phyloP scores from a whole-genome alignment of 2,113 vertebrate species.

The zebrafish (Danio rerio) region GRCz12tu NC_133180.1:46780501-46781000 shows the following conservation, averaged over 20 bases:
- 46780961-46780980: too few species aligned
- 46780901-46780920: background rate
- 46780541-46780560: slow-evolving; percentile 48
- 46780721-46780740: slow-evolving; percentile 80
- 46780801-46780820: slow-evolving; percentile 76
- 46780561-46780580: slow-evolving; percentile 50
- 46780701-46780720: slow-evolving; percentile 65
- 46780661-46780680: slow-evolving; percentile 69
- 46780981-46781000: too few species aligned
- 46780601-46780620: slow-evolving; percentile 59
- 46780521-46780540: slow-evolving; percentile 19
- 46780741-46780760: slow-evolving; percentile 72
- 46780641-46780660: slow-evolving; percentile 69
- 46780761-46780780: slow-evolving; percentile 88
- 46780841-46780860: slow-evolving; percentile 82
- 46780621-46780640: slow-evolving; percentile 64
- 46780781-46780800: slow-evolving; percentile 85
- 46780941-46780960: too few species aligned
- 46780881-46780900: slow-evolving; percentile 46
- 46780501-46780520: slow-evolving; percentile 28
- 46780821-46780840: slow-evolving; percentile 70
- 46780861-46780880: slow-evolving; percentile 67
- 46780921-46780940: background rate
- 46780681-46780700: slow-evolving; percentile 53
- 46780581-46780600: slow-evolving; percentile 64